Evolutionary conservation across 37 sponge, comb jelly and placozoan species (phyloP).

Genomic region (Amphimedon queenslandica): DNA sequence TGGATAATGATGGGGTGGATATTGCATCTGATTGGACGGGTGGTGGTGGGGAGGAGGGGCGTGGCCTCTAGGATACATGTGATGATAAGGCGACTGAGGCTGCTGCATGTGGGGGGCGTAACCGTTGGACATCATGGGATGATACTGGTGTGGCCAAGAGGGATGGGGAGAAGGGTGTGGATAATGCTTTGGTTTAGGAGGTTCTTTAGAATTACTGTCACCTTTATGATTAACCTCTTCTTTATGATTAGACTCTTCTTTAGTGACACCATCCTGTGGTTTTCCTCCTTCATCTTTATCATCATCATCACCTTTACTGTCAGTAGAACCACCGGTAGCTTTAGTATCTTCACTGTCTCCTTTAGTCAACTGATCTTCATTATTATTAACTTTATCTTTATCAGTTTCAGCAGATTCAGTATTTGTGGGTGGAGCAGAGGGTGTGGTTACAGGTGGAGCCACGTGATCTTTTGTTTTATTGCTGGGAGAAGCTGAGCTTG

Average conservation of each 20-base stretch:
- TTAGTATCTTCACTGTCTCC: slow-evolving; percentile 39
- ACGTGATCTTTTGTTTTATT: slow-evolving; percentile 1
- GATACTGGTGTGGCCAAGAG: neutral
- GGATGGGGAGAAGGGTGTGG: neutral
- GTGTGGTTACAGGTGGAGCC: slow-evolving; percentile 13
- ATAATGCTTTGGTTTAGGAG: neutral
- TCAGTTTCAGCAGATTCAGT: too few species aligned
- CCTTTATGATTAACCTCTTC: too few species aligned
- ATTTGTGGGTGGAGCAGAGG: neutral
- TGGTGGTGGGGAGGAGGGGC: neutral
- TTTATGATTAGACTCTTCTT: neutral
- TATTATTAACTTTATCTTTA: neutral
- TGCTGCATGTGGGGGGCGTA: neutral
- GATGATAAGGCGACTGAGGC: neutral
- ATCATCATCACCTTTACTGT: neutral
- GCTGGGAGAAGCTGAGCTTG: neutral
- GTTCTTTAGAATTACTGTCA: neutral
- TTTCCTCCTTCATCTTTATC: neutral
- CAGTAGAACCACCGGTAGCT: slow-evolving; percentile 26
- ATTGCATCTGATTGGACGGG: neutral
- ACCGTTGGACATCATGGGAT: neutral
- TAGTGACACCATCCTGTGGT: neutral
- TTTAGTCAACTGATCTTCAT: too few species aligned
- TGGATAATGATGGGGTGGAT: neutral
- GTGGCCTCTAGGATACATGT: neutral